Conservation (phyloP, 2,113 vertebrate genomes). For the Hydrochoerus hydrochaeris region DNA sequence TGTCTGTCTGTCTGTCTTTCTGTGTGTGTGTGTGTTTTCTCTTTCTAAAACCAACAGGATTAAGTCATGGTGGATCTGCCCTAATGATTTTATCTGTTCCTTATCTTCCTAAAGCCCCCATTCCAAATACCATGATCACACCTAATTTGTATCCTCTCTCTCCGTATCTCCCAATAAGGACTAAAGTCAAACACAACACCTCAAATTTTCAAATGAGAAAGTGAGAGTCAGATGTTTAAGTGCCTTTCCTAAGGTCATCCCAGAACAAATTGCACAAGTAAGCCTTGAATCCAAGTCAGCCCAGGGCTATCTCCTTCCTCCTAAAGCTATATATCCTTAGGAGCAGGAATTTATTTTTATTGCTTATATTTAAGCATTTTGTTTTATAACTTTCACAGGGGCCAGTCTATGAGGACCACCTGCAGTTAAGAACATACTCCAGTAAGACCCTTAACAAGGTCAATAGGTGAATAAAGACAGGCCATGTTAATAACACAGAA, state of each 20-base stretch:
- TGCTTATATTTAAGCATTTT: constrained; percentile 25
- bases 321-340: background rate
- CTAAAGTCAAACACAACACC: background rate
- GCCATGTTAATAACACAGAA: background rate
- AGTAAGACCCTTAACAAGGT: background rate
- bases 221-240: background rate
- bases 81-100: background rate
- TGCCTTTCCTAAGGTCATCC: background rate
- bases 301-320: background rate
- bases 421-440: background rate
- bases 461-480: background rate
- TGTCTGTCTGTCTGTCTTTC: no score
- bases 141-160: background rate
- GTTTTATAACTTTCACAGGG: background rate
- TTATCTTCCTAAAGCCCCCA: background rate
- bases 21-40: no score
- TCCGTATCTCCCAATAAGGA: background rate
- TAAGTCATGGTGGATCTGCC: background rate
- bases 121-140: background rate
- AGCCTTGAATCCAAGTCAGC: background rate
- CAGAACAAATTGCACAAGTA: background rate
- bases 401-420: background rate
- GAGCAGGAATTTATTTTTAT: background rate
- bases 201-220: background rate
- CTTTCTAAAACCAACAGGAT: background rate